Base-by-base conservation (phyloP, 2,113 vertebrate species). In the Rhynchopsitta pachyrhyncha region DNA sequence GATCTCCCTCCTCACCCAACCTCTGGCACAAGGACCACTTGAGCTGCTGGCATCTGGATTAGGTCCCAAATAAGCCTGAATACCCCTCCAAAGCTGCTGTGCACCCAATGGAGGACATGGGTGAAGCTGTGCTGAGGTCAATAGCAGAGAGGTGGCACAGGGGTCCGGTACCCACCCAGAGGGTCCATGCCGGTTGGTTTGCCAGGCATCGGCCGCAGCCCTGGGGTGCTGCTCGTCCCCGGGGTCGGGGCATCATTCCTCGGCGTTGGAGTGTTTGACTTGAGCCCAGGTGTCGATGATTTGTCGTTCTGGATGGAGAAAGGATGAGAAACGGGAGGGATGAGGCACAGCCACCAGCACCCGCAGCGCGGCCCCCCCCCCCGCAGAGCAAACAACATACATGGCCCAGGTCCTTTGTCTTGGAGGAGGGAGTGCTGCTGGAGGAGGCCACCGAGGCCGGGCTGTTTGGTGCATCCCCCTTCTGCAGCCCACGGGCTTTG, bases 351-450 rank as follows among this genome's bases (percentile, higher is more conserved):
- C 17, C 2, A 1, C 9, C 0, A 0, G 60, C 9, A 10, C 1
- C 27, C 25, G 1, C 3, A 3, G 57, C 27, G 27, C 31, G 2
- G 5, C 17, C 28, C 25, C n/a, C 53, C 39, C 5, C 55, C 41
- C 5, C 0, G 11, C 9, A 24, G 37, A 55, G 22, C 2, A 2
- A 42, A 66, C 64, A 46, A 96, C 95, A 20, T 98, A 99, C 99
- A 35, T 99, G 99, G 97, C 98, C 97, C 95, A 99, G 98, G 97
- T 99, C 99, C 98, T 99, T 99, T 37, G 99, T 99, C 98, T 99
- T 99, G 95, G 99, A 99, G 66, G 99, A 99, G 16, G 99, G 99
- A 16, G 99, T 99, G 98, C 99, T 99, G 96, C 99, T 99, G 46
- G 99, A 99, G n/a, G 99, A 99, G 74, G 99, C 99, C 22, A 99